phyloP scores from a whole-genome alignment of 2,113 vertebrate species.

The Vulpes vulpes region DNA sequence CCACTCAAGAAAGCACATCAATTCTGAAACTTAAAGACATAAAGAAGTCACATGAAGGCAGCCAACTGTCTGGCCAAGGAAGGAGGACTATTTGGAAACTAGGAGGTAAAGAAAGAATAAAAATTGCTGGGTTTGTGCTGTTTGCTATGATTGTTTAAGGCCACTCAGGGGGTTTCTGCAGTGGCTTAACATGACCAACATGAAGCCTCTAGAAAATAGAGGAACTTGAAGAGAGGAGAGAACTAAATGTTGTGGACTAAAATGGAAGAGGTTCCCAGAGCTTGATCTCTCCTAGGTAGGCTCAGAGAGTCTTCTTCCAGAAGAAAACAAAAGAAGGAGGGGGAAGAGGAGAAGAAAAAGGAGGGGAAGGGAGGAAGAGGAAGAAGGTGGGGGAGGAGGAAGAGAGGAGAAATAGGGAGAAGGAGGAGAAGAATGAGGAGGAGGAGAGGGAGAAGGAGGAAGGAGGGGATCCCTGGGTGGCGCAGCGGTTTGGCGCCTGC shows the following conservation, averaged over 20 bases:
- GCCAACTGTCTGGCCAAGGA: neutral
- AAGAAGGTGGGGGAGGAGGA: neutral
- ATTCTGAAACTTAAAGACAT: neutral
- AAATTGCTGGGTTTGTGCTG: neutral
- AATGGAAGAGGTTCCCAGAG: neutral
- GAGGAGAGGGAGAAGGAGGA: neutral
- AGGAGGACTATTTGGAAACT: neutral
- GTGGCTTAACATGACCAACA: neutral
- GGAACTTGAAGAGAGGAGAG: neutral
- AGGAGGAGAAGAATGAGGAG: neutral
- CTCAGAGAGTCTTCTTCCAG: neutral
- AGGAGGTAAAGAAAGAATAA: neutral
- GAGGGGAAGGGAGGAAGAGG: neutral
- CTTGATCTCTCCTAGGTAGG: neutral
- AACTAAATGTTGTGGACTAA: neutral
- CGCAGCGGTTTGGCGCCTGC: no score
- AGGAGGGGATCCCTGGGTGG: no score
- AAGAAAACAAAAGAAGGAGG: neutral
- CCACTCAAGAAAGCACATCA: neutral
- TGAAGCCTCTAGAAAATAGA: constrained; percentile 53
- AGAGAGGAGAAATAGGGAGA: neutral
- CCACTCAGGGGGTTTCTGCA: constrained; percentile 5
- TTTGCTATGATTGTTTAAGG: neutral
- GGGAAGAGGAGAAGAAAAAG: neutral
- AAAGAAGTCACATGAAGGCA: neutral